phyloP scores from a whole-genome alignment of 2,888 invertebrate species.

The Horisme vitalbata region DNA sequence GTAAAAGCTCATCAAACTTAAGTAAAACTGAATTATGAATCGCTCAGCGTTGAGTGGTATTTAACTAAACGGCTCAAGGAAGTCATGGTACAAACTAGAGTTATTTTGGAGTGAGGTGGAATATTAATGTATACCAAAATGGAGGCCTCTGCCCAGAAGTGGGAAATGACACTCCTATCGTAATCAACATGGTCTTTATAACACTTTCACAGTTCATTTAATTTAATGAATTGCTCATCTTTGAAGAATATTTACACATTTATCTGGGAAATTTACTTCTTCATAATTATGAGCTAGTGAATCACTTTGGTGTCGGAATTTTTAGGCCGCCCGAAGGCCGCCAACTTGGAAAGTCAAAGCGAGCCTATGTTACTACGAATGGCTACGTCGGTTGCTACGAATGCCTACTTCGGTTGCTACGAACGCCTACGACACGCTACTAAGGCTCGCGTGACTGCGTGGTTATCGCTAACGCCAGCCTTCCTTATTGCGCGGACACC shows the following conservation, averaged over 20 bases:
- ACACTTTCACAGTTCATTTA: too few relatives aligned
- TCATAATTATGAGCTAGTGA: too few relatives aligned
- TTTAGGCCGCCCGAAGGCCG: too few relatives aligned
- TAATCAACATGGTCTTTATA: background rate
- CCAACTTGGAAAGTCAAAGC: too few relatives aligned
- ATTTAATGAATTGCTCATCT: too few relatives aligned
- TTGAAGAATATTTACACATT: too few relatives aligned
- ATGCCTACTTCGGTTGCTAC: slow-evolving; percentile 15
- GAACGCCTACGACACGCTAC: slow-evolving; percentile 16
- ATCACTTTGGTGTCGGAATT: too few relatives aligned
- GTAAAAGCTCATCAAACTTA: slow-evolving; percentile 36
- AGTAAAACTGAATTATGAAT: slow-evolving; percentile 38
- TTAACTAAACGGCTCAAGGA: slow-evolving; percentile 23
- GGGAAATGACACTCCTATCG: background rate
- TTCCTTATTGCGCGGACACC: slow-evolving; percentile 39
- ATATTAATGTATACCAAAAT: background rate
- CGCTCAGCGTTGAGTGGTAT: slow-evolving; percentile 27
- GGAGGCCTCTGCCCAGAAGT: too few relatives aligned
- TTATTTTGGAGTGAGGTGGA: background rate
- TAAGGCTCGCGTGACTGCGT: slow-evolving; percentile 37
- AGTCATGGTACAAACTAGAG: slow-evolving; percentile 9
- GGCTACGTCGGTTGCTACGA: slow-evolving; percentile 12
- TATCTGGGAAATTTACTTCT: too few relatives aligned
- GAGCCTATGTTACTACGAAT: slow-evolving; percentile 14
- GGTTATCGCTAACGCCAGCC: slow-evolving; percentile 33